A percentile compares a stretch with the other conserved stretches of the same genome.
Evolutionary conservation across 2,113 vertebrate species (phyloP).

Genomic region (Spizaetus ornatus): DNA sequence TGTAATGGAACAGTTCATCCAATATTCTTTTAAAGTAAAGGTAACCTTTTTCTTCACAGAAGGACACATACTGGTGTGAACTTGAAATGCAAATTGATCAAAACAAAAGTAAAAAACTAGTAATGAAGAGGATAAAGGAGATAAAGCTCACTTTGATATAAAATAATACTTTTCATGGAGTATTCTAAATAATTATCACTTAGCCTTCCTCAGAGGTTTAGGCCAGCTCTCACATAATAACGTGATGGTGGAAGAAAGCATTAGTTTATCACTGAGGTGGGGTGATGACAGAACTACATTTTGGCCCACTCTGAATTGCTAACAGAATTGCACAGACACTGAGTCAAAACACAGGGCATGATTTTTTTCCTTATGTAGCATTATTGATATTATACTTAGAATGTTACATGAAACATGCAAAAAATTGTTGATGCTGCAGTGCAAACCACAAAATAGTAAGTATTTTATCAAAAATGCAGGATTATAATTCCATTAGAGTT

Average conservation of each 20-base stretch:
- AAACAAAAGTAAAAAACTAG: background rate
- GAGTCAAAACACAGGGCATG: background rate
- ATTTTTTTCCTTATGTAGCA: background rate
- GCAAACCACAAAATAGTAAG: background rate
- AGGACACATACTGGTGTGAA: background rate
- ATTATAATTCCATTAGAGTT: background rate
- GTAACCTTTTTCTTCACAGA: background rate
- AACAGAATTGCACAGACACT: background rate
- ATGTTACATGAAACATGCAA: background rate
- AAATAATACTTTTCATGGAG: background rate
- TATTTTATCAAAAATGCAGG: background rate
- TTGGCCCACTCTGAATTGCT: background rate
- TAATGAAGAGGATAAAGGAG: background rate
- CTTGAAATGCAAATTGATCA: background rate
- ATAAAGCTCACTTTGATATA: background rate
- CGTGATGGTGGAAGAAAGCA: background rate
- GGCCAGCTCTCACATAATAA: background rate
- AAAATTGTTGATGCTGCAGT: background rate
- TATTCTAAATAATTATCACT: background rate
- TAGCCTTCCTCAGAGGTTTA: background rate
- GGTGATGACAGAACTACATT: background rate
- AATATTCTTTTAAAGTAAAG: background rate
- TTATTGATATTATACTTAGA: background rate
- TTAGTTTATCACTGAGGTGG: background rate
- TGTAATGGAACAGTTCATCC: background rate